Conservation (phyloP, 2,888 invertebrate genomes). For the Coecobrya sp. region DNA sequence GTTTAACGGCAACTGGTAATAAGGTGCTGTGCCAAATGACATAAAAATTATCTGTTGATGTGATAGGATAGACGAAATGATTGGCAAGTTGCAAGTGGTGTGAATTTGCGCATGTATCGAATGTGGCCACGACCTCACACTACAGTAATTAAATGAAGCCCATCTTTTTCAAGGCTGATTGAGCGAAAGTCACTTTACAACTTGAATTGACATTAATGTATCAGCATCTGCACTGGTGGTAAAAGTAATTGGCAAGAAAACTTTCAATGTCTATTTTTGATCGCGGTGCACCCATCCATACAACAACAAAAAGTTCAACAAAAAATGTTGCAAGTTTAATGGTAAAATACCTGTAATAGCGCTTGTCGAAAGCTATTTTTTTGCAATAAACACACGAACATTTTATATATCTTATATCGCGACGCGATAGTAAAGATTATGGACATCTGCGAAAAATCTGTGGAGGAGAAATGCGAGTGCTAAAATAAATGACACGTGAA, state of each 20-base stretch:
- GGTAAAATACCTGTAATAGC: slow-evolving; percentile 41
- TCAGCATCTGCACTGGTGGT: neutral
- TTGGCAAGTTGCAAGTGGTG: neutral
- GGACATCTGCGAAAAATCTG: slow-evolving; percentile 10
- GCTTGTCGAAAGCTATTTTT: neutral
- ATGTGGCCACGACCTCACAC: slow-evolving; percentile 55
- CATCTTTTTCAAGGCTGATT: slow-evolving; percentile 54
- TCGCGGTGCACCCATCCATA: neutral
- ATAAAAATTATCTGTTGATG: neutral
- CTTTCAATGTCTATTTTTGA: slow-evolving; percentile 47
- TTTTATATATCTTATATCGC: neutral
- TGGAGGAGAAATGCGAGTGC: neutral
- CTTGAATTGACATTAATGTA: neutral
- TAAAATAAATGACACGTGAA: slow-evolving; percentile 36
- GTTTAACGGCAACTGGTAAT: neutral
- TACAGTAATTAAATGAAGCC: slow-evolving; percentile 5
- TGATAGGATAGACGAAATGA: neutral
- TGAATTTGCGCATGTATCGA: slow-evolving; percentile 20
- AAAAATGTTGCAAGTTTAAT: slow-evolving; percentile 48
- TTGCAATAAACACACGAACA: neutral
- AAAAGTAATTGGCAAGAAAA: slow-evolving; percentile 17
- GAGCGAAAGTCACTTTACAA: neutral
- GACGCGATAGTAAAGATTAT: neutral
- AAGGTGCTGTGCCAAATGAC: neutral
- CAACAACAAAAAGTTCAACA: slow-evolving; percentile 23